Percentiles rank a stretch among this genome's conserved stretches.
Conservation (phyloP, 2,113 vertebrate species). For the Psettodes erumei region DNA sequence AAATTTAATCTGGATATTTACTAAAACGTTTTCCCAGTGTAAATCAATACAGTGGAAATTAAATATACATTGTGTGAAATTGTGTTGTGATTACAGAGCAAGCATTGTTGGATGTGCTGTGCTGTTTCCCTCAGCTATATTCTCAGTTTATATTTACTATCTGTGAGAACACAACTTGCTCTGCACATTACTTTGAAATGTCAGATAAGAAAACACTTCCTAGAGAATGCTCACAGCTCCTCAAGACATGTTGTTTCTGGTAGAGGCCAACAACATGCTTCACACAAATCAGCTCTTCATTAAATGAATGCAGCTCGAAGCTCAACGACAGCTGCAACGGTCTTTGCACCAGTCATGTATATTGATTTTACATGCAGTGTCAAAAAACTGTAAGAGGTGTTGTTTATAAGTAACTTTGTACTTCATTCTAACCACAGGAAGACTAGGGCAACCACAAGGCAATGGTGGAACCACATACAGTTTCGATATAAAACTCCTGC, state of each 20-base stretch:
- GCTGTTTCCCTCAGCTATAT: constrained; percentile 9
- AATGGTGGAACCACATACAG: not conserved
- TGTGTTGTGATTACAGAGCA: too few relatives aligned
- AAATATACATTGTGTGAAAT: too few relatives aligned
- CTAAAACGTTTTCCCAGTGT: not conserved
- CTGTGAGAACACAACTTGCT: constrained; percentile 16
- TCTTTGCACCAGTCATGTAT: not conserved
- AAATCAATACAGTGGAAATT: not conserved
- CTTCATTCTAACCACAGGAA: constrained; percentile 65
- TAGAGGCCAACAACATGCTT: not conserved
- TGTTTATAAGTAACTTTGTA: not conserved
- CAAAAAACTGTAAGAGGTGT: not conserved
- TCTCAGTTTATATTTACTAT: constrained; percentile 21
- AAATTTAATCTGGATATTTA: not conserved
- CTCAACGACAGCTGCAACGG: not conserved
- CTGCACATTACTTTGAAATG: constrained; percentile 11
- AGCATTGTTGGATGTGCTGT: too few relatives aligned
- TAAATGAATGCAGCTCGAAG: not conserved
- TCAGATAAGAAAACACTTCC: constrained; percentile 51
- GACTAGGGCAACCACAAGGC: constrained; percentile 31
- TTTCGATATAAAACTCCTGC: not conserved
- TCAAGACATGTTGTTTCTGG: constrained; percentile 21
- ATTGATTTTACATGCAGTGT: not conserved
- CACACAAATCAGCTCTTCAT: not conserved
- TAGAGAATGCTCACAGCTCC: constrained; percentile 9